phyloP scores from a whole-genome alignment of 1,140 invertebrate genomes.

The Drosophila tani region DNA sequence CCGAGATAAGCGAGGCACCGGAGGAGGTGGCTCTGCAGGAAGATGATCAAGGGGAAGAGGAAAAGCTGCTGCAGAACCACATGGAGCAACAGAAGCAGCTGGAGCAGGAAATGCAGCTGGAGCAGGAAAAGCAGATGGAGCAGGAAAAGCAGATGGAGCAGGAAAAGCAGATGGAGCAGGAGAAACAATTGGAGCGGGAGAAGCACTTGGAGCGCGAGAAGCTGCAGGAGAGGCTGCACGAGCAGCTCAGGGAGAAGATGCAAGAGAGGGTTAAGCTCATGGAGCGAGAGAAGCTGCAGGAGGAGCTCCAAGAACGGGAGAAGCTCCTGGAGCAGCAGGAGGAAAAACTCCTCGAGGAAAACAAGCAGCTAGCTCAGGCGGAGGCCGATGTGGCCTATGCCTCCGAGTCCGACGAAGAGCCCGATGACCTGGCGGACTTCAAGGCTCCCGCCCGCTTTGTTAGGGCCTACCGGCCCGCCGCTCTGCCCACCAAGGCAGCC shows the following conservation, averaged over 20 bases:
- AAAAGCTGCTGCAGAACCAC: background rate
- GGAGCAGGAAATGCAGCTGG: no score
- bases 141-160: background rate
- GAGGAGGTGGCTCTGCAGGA: slow-evolving; percentile 35
- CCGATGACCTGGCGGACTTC: slow-evolving; percentile 57
- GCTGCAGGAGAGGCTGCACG: slow-evolving; percentile 12
- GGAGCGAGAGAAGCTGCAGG: slow-evolving; percentile 3
- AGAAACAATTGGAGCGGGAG: slow-evolving; percentile 5
- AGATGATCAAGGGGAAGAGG: background rate
- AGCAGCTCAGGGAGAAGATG: slow-evolving; percentile 11
- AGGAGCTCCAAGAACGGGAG: background rate
- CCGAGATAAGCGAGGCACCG: slow-evolving; percentile 56
- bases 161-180: background rate
- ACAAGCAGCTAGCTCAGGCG: background rate
- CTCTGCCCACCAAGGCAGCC: slow-evolving; percentile 28
- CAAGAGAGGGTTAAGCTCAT: slow-evolving; percentile 20
- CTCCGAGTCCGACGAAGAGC: slow-evolving; percentile 65
- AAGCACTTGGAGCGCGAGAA: slow-evolving; percentile 17
- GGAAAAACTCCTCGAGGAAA: background rate
- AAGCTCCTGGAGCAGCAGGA: background rate
- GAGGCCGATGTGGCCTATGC: slow-evolving; percentile 75
- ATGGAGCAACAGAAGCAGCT: background rate
- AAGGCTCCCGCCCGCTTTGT: slow-evolving; percentile 79
- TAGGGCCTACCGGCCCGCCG: slow-evolving; percentile 66
- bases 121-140: slow-evolving; percentile 2